Evolutionary conservation across 1,140 invertebrate genomes (phyloP).

Genomic region (Drosophila serrata): DNA sequence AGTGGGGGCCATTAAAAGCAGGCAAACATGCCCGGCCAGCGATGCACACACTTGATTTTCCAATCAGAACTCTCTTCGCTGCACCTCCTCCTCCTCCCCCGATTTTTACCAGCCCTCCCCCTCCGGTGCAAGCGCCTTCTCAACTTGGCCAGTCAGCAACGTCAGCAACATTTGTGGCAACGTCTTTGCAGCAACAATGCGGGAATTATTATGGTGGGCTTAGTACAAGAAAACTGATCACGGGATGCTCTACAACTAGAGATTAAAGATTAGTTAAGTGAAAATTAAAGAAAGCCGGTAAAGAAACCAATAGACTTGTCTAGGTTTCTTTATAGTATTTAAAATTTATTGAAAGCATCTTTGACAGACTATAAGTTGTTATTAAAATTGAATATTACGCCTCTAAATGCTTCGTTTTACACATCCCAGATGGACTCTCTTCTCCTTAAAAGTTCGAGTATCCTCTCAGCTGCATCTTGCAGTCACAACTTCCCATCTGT

Average conservation of each 20-base stretch:
- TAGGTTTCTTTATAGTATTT: too few species aligned
- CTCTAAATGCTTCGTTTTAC: not conserved
- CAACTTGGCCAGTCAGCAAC: conserved; percentile 61
- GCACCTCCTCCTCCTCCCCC: too few species aligned
- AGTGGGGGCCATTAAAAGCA: conserved; percentile 77
- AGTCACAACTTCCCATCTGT: conserved; percentile 15
- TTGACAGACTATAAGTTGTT: too few species aligned
- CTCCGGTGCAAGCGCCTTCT: conserved; percentile 30
- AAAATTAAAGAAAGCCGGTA: not conserved
- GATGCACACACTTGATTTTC: conserved; percentile 78
- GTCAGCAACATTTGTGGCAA: conserved; percentile 74
- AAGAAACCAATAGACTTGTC: too few species aligned
- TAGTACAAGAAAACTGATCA: not conserved
- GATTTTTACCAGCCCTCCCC: too few species aligned
- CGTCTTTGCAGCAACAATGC: conserved; percentile 61
- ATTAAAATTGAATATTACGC: too few species aligned
- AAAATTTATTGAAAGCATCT: too few species aligned
- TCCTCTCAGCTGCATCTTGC: not conserved
- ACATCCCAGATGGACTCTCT: not conserved
- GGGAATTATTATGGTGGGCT: conserved; percentile 34
- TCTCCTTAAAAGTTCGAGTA: too few species aligned
- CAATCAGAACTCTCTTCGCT: conserved; percentile 63
- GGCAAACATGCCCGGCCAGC: conserved; percentile 53
- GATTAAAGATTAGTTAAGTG: not conserved
- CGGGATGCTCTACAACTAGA: conserved; percentile 11